Evolutionary conservation across 2,797 vertebrate species (phyloP), one percentile per base, ranked within the genome.

Genomic region (Channallabes apus): DNA sequence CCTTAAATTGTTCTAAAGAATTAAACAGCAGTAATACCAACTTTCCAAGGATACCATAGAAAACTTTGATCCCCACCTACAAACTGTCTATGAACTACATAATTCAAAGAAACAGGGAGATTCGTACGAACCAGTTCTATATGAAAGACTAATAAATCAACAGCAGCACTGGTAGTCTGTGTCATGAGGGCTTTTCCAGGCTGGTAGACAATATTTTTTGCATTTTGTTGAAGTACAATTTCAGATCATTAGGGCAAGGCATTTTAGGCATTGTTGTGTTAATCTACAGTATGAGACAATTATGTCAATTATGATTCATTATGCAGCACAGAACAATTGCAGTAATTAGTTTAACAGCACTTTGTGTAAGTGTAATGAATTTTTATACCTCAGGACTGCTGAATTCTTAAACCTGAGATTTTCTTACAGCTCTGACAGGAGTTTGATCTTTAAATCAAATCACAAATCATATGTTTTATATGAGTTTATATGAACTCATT

Each of bases 341-440:
- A 71, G 20, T 14, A 17, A 73, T 73, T 51, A n/a, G 71, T 73
- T 73, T 51, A n/a, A 27, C 69, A 15, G 12, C 41, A 73, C 14
- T n/a, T 41, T 24, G 1, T 12, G 46, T 51, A 51, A 51, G 46
- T 51, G 11, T 51, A 22, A 51, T 46, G 51, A 38, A 72, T n/a
- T 46, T 14, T 8, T 7, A 35, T 38, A 38, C 4, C 38, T 38
- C 38, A 35, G 20, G 20, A 22, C 32, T 38, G 3, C 29, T 41
- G 18, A 71, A 51, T 46, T 72, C 69, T 71, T 35, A 24, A 71
- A 71, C 41, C 68, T 71, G 68, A 24, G 20, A 72, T 72, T 41
- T 41, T 71, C 68, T 41, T 4, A 38, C 12, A 32, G 65, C 29
- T 17, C 65, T 32, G 65, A 27, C 29, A 68, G 65, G 18, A 68